Conservation (phyloP, 2,888 invertebrate genomes). For the Rhagophthalmus giganteus region DNA sequence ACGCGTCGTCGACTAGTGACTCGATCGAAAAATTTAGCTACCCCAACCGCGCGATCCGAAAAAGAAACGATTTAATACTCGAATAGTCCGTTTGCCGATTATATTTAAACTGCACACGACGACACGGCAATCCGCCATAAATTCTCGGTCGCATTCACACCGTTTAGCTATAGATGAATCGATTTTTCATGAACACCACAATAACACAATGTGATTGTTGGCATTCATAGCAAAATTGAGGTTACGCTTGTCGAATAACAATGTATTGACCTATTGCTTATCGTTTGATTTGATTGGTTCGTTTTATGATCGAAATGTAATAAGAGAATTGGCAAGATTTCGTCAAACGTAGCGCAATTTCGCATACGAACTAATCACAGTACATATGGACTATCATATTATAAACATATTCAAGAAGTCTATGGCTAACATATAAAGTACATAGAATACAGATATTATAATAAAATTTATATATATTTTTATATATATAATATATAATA, state of each 20-base stretch:
- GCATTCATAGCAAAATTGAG: conserved; percentile 29
- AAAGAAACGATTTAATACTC: no score
- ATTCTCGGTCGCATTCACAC: conserved; percentile 37
- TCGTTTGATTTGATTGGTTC: not conserved
- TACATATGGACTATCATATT: conserved; percentile 51
- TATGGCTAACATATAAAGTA: conserved; percentile 55
- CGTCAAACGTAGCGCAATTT: conserved; percentile 27
- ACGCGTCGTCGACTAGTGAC: not conserved
- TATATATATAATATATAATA: conserved; percentile 40
- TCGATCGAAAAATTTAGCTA: not conserved
- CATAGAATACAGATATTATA: conserved; percentile 52
- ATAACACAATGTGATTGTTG: conserved; percentile 55
- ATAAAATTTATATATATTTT: conserved; percentile 52
- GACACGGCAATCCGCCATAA: not conserved
- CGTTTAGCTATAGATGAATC: conserved; percentile 51
- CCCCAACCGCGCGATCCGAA: not conserved
- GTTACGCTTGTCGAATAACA: conserved; percentile 13
- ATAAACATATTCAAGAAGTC: conserved; percentile 49
- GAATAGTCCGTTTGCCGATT: conserved; percentile 15
- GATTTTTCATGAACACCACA: conserved; percentile 54
- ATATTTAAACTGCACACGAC: conserved; percentile 6
- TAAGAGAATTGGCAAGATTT: not conserved
- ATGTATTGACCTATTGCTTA: conserved; percentile 7
- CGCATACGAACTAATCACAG: conserved; percentile 49
- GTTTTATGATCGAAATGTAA: not conserved